phyloP scores from a whole-genome alignment of 2,797 vertebrate species.

The Lepidocolaptes lacrymiger region DNA sequence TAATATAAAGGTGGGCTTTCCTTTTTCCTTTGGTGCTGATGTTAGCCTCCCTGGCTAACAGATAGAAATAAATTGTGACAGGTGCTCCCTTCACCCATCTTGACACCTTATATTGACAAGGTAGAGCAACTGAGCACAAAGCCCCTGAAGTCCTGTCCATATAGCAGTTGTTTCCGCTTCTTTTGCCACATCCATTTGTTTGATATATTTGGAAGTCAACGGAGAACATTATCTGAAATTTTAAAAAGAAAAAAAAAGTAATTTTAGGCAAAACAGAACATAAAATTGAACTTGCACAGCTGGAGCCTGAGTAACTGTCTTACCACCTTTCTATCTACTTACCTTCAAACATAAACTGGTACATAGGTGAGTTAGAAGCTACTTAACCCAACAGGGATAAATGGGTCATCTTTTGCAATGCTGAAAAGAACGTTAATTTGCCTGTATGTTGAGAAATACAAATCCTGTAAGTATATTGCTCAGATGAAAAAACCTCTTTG shows the following conservation, averaged over 20 bases:
- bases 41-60: background rate
- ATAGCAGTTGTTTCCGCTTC: background rate
- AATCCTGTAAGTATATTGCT: background rate
- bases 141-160: background rate
- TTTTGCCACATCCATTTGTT: background rate
- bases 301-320: background rate
- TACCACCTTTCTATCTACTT: background rate
- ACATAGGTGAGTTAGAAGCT: background rate
- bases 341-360: background rate
- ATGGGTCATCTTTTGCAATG: background rate
- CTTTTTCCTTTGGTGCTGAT: background rate
- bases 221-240: background rate
- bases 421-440: background rate
- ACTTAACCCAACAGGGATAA: background rate
- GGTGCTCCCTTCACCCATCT: background rate
- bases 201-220: slow-evolving; percentile 1
- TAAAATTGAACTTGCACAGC: background rate
- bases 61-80: background rate
- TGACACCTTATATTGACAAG: background rate
- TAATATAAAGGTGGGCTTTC: background rate
- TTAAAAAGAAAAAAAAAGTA: background rate
- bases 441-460: background rate
- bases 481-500: background rate
- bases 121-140: background rate
- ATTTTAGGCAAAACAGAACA: background rate